Evolutionary conservation across 2,797 vertebrate species (phyloP).

Genomic region (Pteronotus mesoamericanus): DNA sequence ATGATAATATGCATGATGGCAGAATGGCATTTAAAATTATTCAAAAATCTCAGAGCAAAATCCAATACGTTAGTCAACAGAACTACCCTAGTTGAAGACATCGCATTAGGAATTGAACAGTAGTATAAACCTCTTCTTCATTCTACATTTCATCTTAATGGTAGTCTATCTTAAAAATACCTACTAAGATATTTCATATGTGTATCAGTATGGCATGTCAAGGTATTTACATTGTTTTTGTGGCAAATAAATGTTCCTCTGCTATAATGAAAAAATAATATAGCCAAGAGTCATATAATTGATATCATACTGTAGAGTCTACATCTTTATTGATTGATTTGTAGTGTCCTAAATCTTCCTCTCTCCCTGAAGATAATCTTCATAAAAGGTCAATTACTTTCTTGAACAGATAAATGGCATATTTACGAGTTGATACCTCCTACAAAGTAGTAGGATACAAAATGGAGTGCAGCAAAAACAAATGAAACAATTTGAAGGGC

Average conservation of each 20-base stretch:
- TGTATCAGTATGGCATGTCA: background rate
- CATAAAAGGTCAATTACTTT: conserved; percentile 4
- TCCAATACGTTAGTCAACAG: background rate
- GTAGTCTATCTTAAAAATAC: background rate
- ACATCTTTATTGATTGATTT: conserved; percentile 4
- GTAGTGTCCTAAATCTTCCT: background rate
- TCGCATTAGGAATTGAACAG: background rate
- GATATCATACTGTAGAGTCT: background rate
- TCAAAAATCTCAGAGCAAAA: background rate
- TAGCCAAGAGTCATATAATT: background rate
- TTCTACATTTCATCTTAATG: background rate
- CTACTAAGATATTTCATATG: background rate
- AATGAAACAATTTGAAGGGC: conserved; percentile 57
- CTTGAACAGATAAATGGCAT: conserved; percentile 22
- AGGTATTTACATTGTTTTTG: background rate
- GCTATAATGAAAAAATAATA: background rate
- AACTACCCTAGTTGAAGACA: background rate
- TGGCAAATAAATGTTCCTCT: background rate
- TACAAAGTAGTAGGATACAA: background rate
- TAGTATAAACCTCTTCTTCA: background rate
- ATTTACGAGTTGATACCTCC: conserved; percentile 51
- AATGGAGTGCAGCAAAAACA: conserved; percentile 61
- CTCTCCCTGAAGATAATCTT: conserved; percentile 24
- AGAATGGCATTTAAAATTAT: background rate
- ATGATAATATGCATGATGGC: background rate